Percentiles rank a stretch among this genome's conserved stretches.
Evolutionary conservation across 2,113 vertebrate genomes (phyloP).

Genomic region (Pedetes capensis): DNA sequence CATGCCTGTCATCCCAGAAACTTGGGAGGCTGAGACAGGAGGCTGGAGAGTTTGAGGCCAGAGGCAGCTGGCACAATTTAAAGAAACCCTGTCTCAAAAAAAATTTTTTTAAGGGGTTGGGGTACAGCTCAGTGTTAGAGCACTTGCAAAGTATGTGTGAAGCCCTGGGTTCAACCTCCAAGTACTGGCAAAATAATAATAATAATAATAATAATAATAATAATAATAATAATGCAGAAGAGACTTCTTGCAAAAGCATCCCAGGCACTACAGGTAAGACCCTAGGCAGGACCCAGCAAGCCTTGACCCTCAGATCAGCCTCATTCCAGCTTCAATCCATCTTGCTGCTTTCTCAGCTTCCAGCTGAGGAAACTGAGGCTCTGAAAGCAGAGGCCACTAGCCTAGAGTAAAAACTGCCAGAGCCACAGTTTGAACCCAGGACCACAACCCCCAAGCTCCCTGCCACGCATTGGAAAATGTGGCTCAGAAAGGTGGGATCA

Average conservation of each 20-base stretch:
- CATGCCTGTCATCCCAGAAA: too few relatives aligned
- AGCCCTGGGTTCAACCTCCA: too few relatives aligned
- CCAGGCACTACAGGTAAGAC: neutral
- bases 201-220: too few relatives aligned
- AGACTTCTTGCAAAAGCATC: neutral
- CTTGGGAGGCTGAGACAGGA: too few relatives aligned
- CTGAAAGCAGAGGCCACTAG: neutral
- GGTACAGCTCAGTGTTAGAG: too few relatives aligned
- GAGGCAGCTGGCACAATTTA: too few relatives aligned
- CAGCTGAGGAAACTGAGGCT: neutral
- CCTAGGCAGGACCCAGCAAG: neutral
- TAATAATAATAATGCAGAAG: too few relatives aligned
- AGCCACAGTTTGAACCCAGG: neutral
- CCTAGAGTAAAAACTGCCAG: neutral
- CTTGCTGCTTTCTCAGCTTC: neutral
- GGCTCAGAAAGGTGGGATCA: neutral
- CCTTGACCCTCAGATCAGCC: too few relatives aligned
- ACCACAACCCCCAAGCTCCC: neutral
- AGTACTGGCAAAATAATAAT: too few relatives aligned
- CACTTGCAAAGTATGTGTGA: too few relatives aligned
- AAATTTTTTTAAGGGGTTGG: neutral
- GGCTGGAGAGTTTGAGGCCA: too few relatives aligned
- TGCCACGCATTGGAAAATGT: accelerated
- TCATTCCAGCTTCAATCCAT: neutral
- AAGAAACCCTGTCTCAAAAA: neutral